Evolutionary conservation across 2,797 vertebrate genomes (phyloP).

Genomic region (Natrix natrix): DNA sequence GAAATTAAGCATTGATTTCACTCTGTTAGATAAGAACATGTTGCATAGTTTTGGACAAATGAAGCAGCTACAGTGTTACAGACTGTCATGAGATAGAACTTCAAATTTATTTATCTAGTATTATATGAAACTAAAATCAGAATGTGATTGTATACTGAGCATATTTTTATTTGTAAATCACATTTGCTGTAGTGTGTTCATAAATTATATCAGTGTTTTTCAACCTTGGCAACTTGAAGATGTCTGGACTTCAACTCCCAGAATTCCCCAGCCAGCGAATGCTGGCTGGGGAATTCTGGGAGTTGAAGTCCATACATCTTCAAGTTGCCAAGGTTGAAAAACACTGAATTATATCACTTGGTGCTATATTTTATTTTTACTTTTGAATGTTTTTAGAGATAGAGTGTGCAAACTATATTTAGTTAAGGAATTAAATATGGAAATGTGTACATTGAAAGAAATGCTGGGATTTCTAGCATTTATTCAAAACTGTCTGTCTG

Average conservation of each 20-base stretch:
- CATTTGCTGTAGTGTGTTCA: neutral
- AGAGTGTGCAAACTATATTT: neutral
- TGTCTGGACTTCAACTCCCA: no score
- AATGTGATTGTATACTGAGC: neutral
- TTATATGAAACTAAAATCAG: neutral
- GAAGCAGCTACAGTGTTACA: neutral
- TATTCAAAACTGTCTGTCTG: neutral
- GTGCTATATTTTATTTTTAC: neutral
- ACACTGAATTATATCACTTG: neutral
- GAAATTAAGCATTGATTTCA: neutral
- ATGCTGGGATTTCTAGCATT: neutral
- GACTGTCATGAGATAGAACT: neutral
- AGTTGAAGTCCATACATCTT: no score
- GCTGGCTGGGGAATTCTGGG: no score
- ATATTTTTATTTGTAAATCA: neutral
- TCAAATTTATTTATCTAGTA: neutral
- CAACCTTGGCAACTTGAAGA: no score
- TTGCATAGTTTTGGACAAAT: neutral
- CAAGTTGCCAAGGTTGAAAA: no score
- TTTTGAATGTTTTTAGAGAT: neutral
- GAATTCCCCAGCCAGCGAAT: no score
- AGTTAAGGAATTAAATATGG: neutral
- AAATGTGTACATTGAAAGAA: neutral
- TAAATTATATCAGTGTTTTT: neutral
- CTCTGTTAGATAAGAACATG: neutral